Percentiles rank a stretch among this genome's conserved stretches.
Evolutionary conservation across 2,888 invertebrate genomes (phyloP).

Genomic region (Mythimna impura): DNA sequence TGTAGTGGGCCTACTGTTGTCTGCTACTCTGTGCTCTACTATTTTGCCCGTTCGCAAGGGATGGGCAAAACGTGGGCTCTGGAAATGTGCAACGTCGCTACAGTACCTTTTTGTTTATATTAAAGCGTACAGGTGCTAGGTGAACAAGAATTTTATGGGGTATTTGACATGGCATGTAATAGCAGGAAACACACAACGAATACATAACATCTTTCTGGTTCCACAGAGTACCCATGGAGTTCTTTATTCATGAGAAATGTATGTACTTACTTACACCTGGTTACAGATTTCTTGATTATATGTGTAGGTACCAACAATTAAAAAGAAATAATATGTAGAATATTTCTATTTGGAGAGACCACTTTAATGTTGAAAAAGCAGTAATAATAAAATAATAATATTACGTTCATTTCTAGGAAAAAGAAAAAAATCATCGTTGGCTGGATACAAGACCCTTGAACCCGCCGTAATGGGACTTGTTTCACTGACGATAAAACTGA

Average conservation of each 20-base stretch:
- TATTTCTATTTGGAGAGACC: background rate
- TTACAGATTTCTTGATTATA: too few relatives aligned
- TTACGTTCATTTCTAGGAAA: background rate
- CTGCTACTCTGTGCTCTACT: slow-evolving; percentile 14
- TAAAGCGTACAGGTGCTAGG: slow-evolving; percentile 5
- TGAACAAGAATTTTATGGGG: background rate
- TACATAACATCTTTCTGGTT: background rate
- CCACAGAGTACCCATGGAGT: background rate
- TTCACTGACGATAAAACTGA: slow-evolving; percentile 26
- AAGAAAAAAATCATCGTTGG: background rate
- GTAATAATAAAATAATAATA: too few relatives aligned
- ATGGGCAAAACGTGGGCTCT: slow-evolving; percentile 45
- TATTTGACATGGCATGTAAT: slow-evolving; percentile 1
- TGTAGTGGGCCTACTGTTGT: slow-evolving; percentile 26
- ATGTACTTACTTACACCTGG: too few relatives aligned
- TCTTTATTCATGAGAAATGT: too few relatives aligned
- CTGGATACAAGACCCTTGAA: slow-evolving; percentile 8
- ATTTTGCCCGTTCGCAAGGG: slow-evolving; percentile 25
- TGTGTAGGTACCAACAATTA: too few relatives aligned
- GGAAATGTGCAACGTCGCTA: slow-evolving; percentile 50
- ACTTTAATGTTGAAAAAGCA: background rate
- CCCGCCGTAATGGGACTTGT: slow-evolving; percentile 28
- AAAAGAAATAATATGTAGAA: background rate
- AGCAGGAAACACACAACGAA: background rate
- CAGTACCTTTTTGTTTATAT: slow-evolving; percentile 35